A percentile compares a stretch with the other conserved stretches of the same genome.
Conservation (phyloP, 2,888 invertebrate genomes). For the Boloria selene region DNA sequence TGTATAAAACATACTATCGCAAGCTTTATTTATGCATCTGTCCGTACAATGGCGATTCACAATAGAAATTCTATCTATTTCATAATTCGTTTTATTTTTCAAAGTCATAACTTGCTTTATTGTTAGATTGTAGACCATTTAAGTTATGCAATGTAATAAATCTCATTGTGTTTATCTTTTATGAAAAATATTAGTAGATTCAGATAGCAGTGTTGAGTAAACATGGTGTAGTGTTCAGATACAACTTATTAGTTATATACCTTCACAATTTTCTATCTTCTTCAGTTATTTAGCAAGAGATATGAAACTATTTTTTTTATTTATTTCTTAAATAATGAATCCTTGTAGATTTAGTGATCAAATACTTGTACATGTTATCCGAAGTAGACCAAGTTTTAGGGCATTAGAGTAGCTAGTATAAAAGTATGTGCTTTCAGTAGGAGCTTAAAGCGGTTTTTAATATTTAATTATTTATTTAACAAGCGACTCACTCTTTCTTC, state of each 20-base stretch:
- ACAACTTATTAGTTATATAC: constrained; percentile 23
- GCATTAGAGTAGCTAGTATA: too few relatives aligned
- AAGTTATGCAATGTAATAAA: constrained; percentile 59
- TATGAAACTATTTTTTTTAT: not conserved
- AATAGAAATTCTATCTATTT: constrained; percentile 49
- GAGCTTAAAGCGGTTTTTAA: too few relatives aligned
- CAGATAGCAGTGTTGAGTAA: constrained; percentile 52
- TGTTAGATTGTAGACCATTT: constrained; percentile 43
- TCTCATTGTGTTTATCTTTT: constrained; percentile 53
- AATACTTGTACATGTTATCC: too few relatives aligned
- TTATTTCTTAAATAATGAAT: too few relatives aligned
- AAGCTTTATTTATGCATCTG: constrained; percentile 47
- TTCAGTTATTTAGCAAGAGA: not conserved
- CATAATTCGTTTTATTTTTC: constrained; percentile 57
- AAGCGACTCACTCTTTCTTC: too few relatives aligned
- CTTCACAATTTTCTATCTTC: not conserved
- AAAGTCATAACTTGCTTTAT: constrained; percentile 47
- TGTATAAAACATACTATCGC: constrained; percentile 32
- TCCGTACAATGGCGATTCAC: constrained; percentile 44
- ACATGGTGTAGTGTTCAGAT: constrained; percentile 24
- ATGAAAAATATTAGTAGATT: constrained; percentile 62
- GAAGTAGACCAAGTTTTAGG: too few relatives aligned
- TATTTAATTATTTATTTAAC: too few relatives aligned
- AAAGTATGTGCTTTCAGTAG: too few relatives aligned
- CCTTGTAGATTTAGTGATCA: too few relatives aligned